phyloP scores from a whole-genome alignment of 2,888 invertebrate species.

The Caenorhabditis sp. region DNA sequence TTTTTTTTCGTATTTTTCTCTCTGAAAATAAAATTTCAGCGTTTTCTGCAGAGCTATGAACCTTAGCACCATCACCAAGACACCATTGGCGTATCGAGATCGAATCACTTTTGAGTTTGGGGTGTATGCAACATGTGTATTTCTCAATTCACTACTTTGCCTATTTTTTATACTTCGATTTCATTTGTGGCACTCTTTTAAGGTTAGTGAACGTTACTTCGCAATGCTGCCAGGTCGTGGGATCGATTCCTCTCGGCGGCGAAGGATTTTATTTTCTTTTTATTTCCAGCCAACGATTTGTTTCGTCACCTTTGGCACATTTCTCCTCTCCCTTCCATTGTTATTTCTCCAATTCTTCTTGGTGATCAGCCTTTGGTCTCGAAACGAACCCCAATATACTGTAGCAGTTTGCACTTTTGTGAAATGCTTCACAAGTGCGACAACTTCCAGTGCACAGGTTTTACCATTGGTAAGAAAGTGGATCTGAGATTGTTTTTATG shows the following conservation, averaged over 20 bases:
- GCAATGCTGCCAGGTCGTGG: no score
- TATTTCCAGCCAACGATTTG: slow-evolving; percentile 33
- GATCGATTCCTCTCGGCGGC: no score
- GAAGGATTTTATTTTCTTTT: no score
- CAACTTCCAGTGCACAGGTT: slow-evolving; percentile 37
- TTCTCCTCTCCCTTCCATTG: slow-evolving; percentile 29
- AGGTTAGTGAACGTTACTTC: slow-evolving; percentile 14
- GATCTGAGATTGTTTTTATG: not conserved
- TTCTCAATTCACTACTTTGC: slow-evolving; percentile 29
- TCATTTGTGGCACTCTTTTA: slow-evolving; percentile 24
- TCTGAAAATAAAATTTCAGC: no score
- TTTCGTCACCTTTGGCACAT: slow-evolving; percentile 36
- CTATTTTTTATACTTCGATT: slow-evolving; percentile 26
- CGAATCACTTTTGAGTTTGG: slow-evolving; percentile 37
- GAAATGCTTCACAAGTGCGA: slow-evolving; percentile 36
- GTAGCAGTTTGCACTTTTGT: slow-evolving; percentile 33
- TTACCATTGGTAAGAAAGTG: slow-evolving; percentile 26
- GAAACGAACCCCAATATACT: slow-evolving; percentile 22
- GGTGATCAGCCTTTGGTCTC: slow-evolving; percentile 23
- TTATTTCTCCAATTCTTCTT: slow-evolving; percentile 32
- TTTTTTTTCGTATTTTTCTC: not conserved
- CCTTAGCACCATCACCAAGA: slow-evolving; percentile 11
- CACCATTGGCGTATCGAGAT: slow-evolving; percentile 30
- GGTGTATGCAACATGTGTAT: slow-evolving; percentile 29
- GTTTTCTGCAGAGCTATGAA: no score